Evolutionary conservation across 2,888 invertebrate species (phyloP).

Genomic region (Automeris io): DNA sequence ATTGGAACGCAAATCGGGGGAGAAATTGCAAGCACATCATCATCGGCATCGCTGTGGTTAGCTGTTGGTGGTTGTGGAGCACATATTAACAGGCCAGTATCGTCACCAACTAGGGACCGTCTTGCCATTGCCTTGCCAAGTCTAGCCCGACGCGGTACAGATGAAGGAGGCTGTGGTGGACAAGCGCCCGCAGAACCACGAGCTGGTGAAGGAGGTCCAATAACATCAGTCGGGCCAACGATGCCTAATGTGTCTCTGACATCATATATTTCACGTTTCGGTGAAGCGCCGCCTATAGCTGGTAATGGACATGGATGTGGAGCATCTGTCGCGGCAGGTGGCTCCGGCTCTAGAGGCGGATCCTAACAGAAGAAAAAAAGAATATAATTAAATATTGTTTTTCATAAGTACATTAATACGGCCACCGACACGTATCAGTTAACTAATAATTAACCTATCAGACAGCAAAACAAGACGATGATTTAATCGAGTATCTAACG

Average conservation of each 20-base stretch:
- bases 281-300: slow-evolving; percentile 63
- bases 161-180: slow-evolving; percentile 75
- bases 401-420: background rate
- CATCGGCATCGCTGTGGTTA: slow-evolving; percentile 66
- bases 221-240: slow-evolving; percentile 50
- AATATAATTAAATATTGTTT: background rate
- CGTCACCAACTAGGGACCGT: slow-evolving; percentile 75
- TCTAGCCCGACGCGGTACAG: slow-evolving; percentile 61
- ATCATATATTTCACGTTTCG: slow-evolving; percentile 60
- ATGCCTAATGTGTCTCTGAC: slow-evolving; percentile 57
- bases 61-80: slow-evolving; percentile 42
- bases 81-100: slow-evolving; percentile 66
- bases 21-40: slow-evolving; percentile 69
- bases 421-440: too few species aligned
- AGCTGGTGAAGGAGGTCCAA: slow-evolving; percentile 82
- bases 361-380: slow-evolving; percentile 35
- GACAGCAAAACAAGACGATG: too few species aligned
- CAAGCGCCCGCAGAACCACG: slow-evolving; percentile 82
- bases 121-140: slow-evolving; percentile 82
- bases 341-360: slow-evolving; percentile 58
- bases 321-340: slow-evolving; percentile 57
- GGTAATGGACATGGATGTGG: slow-evolving; percentile 58
- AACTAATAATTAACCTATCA: too few species aligned
- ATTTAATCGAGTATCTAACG: too few species aligned
- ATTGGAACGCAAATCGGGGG: slow-evolving; percentile 64